Base-by-base conservation (phyloP, 1,140 invertebrate species). In the Neodiprion virginianus region DNA sequence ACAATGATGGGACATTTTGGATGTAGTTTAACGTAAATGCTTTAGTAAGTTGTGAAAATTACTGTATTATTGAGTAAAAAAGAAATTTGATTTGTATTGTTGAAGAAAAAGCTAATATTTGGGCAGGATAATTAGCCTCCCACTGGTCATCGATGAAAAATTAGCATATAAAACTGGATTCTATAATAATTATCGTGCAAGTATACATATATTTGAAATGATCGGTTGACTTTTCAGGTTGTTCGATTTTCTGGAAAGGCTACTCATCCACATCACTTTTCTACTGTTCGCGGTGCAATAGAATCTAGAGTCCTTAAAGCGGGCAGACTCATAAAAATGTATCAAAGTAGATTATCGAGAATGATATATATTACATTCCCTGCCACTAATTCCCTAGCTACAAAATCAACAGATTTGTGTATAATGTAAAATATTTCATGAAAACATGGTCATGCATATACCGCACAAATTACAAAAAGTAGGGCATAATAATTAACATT, bases 231-330 rank as follows among this genome's bases (percentile, higher is more conserved):
- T 47, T 75, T 77, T 11, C 74, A 88, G 86, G 74, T 87, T 10
- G 79, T 95, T 1, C 88, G 92, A 74, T 95, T 95, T 80, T 93
- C 92, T n/a, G 94, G 93, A 0, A 93, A 95, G 86, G 93, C 93
- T 0, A 92, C 93, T 0, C 91, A 93, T 75, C 84, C 91, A 48
- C 88, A 91, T 77, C 92, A 89, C 81, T 95, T 92, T 83, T 93
- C 92, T 8, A 94, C 94, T 0, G 95, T 95, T 5, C 95, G 96
- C 84, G 95, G 95, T 10, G 96, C 95, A 1, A 87, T 96, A 4
- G 93, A 94, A 85, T 91, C 91, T 48, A 95, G 95, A 0, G 93
- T 92, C 86, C 89, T 94, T 74, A 95, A 96, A 86, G 95, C 95
- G n/a, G 89, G 94, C 67, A 88, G 91, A 82, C 73, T 89, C n/a